Evolutionary conservation across 1,140 invertebrate species (phyloP).

Genomic region (Drosophila melanica): DNA sequence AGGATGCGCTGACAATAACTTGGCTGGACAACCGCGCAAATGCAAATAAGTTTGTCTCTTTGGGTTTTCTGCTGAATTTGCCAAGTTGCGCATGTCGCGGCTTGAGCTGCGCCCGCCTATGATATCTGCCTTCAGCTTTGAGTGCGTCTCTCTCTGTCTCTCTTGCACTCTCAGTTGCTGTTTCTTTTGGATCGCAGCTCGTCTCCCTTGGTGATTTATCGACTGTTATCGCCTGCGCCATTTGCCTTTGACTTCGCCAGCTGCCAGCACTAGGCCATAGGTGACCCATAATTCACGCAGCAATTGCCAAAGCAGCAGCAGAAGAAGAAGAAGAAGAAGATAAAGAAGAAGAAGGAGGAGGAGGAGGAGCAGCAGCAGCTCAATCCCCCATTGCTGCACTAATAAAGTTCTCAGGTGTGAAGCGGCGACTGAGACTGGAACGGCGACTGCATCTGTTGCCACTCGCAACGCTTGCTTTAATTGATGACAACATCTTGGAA

Average conservation of each 20-base stretch:
- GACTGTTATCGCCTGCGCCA: slow-evolving; percentile 65
- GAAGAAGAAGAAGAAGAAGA: too few relatives aligned
- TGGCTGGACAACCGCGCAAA: slow-evolving; percentile 58
- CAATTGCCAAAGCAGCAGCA: slow-evolving; percentile 1
- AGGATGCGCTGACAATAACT: slow-evolving; percentile 29
- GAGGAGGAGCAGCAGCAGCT: not conserved
- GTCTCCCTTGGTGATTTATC: slow-evolving; percentile 46
- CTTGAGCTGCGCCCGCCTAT: slow-evolving; percentile 25
- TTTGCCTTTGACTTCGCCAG: slow-evolving; percentile 35
- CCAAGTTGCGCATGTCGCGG: slow-evolving; percentile 20
- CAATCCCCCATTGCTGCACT: slow-evolving; percentile 43
- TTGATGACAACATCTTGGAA: slow-evolving; percentile 83
- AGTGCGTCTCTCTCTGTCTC: not conserved
- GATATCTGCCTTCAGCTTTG: slow-evolving; percentile 60
- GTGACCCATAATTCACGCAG: slow-evolving; percentile 75
- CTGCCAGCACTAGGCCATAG: slow-evolving; percentile 35
- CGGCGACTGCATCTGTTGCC: slow-evolving; percentile 23
- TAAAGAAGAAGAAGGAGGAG: not conserved
- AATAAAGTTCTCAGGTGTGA: slow-evolving; percentile 83
- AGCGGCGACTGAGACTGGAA: slow-evolving; percentile 8
- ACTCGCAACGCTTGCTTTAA: slow-evolving; percentile 58
- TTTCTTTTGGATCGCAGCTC: not conserved
- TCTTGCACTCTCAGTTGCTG: not conserved
- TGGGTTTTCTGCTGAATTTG: slow-evolving; percentile 44
- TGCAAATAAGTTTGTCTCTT: slow-evolving; percentile 72